phyloP scores from a whole-genome alignment of 1,140 invertebrate genomes.

The Ladona fulva region DNA sequence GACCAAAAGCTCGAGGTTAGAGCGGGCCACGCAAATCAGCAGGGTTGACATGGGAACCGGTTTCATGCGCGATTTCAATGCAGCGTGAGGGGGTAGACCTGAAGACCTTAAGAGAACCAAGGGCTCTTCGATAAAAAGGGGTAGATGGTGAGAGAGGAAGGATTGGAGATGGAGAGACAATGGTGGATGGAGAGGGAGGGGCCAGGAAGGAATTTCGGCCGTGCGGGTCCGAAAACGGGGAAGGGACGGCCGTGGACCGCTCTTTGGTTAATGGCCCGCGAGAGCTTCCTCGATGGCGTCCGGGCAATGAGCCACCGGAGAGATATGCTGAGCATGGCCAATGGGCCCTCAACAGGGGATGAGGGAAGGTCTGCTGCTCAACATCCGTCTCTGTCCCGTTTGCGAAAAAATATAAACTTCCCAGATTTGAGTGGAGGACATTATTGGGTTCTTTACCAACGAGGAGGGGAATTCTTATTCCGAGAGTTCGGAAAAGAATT shows the following conservation, averaged over 20 bases:
- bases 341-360: too few relatives aligned
- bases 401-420: too few relatives aligned
- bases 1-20: not conserved
- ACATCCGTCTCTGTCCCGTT: too few relatives aligned
- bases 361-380: too few relatives aligned
- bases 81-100: not conserved
- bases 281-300: not conserved
- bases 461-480: too few relatives aligned
- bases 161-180: not conserved
- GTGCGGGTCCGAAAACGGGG: too few relatives aligned
- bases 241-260: too few relatives aligned
- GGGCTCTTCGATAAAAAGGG: not conserved
- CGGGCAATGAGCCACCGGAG: not conserved
- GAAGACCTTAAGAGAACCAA: too few relatives aligned
- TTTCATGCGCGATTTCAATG: not conserved
- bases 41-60: not conserved
- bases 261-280: not conserved
- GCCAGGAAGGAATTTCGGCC: not conserved
- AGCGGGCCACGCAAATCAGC: not conserved
- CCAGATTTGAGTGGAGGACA: too few relatives aligned
- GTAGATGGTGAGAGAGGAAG: not conserved
- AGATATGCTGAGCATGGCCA: not conserved
- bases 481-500: too few relatives aligned
- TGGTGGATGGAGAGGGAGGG: not conserved
- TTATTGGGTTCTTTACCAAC: too few relatives aligned